Base-by-base conservation (phyloP, 2,113 vertebrate species). In the Marcusenius ussheri region DNA sequence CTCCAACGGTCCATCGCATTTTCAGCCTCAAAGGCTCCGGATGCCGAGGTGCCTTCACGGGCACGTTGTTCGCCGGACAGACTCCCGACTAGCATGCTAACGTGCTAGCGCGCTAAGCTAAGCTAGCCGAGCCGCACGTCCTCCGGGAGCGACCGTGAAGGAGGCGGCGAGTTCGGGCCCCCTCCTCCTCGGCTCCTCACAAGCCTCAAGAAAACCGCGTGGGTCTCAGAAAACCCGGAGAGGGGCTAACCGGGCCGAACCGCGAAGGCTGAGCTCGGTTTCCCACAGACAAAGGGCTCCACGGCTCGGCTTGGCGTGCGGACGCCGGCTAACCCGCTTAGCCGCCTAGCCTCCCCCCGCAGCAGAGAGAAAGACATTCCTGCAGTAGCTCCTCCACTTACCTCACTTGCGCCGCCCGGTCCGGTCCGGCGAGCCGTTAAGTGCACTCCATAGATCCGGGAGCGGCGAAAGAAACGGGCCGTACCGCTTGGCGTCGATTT, bases 401-500 rank as follows among this genome's bases (percentile, higher is more conserved):
- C 92, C 94, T 92, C 93, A 94, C 93, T 92, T 93, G 93, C 93
- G 89, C 92, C 90, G 91, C 93, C 93, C 35, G 74, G 77, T 93
- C 90, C 80, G 74, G 77, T 93, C 90, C 80, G 91, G 77, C 94
- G 93, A 90, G 94, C 94, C 92, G 91, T 88, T 93, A 89, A 47
- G 93, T 91, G 88, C 90, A 92, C 92, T 93, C 94, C 93, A 85
- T 77, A 88, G 91, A 83, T 89, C 15, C 83, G 88, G 80, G 90
- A 92, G 90, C 50, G 90, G 90, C 91, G 77, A 84, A 90, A 89
- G 88, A 91, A 13, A 31, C 35, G 35, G 31, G 15, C 46, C 24
- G 85, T 24, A 35, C 27, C 27, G 49, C 5, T 19, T 9, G 83
- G 35, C 42, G 8, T 46, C 42, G 39, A 17, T 47, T 87, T 87